Evolutionary conservation across 2,113 vertebrate genomes (phyloP).

Genomic region (Chaetodon auriga): DNA sequence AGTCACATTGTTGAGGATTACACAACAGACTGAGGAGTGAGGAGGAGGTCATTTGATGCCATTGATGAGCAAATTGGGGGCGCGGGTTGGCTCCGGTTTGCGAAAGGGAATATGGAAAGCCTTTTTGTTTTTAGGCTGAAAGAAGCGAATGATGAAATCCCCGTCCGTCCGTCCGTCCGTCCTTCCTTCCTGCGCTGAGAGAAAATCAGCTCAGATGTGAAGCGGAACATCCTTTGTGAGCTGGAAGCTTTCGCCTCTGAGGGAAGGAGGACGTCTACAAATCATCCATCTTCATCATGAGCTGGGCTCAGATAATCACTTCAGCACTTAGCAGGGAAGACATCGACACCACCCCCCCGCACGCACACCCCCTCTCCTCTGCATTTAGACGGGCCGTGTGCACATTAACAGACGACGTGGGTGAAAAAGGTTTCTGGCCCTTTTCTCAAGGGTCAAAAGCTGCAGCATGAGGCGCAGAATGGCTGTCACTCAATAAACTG

Average conservation of each 20-base stretch:
- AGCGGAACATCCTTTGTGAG: constrained; percentile 6
- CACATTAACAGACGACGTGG: constrained; percentile 34
- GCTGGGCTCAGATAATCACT: constrained; percentile 30
- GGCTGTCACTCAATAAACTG: constrained; percentile 2
- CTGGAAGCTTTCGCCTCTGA: constrained; percentile 8
- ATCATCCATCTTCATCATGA: constrained; percentile 54
- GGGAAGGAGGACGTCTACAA: background rate
- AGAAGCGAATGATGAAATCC: constrained; percentile 40
- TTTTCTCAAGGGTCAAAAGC: constrained; percentile 44
- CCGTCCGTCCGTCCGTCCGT: background rate
- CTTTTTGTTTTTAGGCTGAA: constrained; percentile 11
- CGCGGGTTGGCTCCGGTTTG: constrained; percentile 2
- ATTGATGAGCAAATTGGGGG: constrained; percentile 38
- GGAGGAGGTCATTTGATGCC: constrained; percentile 41
- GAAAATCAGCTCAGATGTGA: constrained; percentile 3
- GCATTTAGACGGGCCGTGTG: constrained; percentile 4
- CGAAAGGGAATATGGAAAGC: background rate
- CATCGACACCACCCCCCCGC: background rate
- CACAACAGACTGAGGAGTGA: constrained; percentile 39
- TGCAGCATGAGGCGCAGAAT: background rate
- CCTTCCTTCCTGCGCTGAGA: constrained; percentile 11
- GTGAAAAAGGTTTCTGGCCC: constrained; percentile 25
- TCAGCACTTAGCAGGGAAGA: constrained; percentile 20
- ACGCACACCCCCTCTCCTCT: background rate
- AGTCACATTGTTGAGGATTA: constrained; percentile 52